Base-by-base conservation (phyloP, 2,113 vertebrate species). In the Pitta sordida region DNA sequence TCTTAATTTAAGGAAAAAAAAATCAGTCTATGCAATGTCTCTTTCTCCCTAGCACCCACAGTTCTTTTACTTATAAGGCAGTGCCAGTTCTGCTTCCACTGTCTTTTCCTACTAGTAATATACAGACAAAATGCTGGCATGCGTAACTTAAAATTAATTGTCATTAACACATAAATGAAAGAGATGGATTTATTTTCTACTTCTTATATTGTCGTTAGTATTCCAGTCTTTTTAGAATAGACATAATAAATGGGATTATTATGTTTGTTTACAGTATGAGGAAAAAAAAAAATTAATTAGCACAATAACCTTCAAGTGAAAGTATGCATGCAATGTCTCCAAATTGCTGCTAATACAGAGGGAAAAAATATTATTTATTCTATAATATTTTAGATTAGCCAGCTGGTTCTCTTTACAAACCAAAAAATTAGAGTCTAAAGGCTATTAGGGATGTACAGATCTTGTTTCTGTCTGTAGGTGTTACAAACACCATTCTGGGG, bases 251-350 rank as follows among this genome's bases (percentile, higher is more conserved):
- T 46, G 5, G 2, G 17, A 64, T 69, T 70, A 53, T 62, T 76
- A 39, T 29, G 8, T 55, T 13, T 65, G 15, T n/a, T 92, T 94
- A 80, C 16, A 62, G 8, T 32, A 64, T 1, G 24, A 83, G 56
- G 24, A 81, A 90, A 90, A 80, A 34, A 75, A 68, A 88, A 88
- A 62, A 36, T 63, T 69, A 92, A 79, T 87, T 83, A 95, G 37
- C 37, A 58, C 16, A 62, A 92, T 69, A 84, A 75, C 53, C 49
- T 91, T 84, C 46, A 76, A 49, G 52, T 84, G 34, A 75, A 90
- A 71, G 17, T n/a, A 79, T 14, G 10, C 6, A 29, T 37, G 18
- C 20, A 82, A 27, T 29, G 14, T 69, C 59, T 62, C 11, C 30
- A 55, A 74, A 92, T 56, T 83, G 29, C 22, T 64, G 69, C 32